Evolutionary conservation across 2,797 vertebrate species (phyloP).

Genomic region (Sebastolobus alascanus): DNA sequence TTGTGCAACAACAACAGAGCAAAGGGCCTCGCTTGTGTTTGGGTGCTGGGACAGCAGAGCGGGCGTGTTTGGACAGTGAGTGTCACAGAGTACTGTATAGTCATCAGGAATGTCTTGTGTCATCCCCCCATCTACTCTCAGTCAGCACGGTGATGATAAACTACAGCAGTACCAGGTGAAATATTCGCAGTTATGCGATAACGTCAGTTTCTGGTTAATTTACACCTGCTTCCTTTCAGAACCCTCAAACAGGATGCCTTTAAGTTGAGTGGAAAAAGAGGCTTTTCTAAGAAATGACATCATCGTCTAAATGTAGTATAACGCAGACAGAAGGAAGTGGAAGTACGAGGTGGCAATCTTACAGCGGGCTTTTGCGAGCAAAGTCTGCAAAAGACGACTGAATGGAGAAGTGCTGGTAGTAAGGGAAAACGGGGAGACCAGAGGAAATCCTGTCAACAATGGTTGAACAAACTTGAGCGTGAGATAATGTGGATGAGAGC

Average conservation of each 20-base stretch:
- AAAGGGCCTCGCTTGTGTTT: constrained; percentile 70
- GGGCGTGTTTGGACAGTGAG: constrained; percentile 71
- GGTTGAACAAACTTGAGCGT: constrained; percentile 73
- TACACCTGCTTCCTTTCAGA: constrained; percentile 3
- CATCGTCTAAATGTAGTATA: background rate
- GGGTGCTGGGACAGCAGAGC: constrained; percentile 65
- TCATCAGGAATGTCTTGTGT: constrained; percentile 71
- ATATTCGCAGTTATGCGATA: constrained; percentile 6
- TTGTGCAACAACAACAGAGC: constrained; percentile 79
- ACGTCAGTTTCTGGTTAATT: background rate
- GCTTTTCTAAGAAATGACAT: background rate
- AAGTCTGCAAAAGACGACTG: constrained; percentile 29
- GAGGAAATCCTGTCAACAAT: constrained; percentile 83
- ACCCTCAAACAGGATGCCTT: constrained; percentile 20
- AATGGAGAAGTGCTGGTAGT: constrained; percentile 47
- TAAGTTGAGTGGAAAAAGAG: background rate
- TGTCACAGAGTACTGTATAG: constrained; percentile 63
- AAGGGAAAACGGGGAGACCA: constrained; percentile 52
- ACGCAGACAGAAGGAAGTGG: constrained; percentile 17
- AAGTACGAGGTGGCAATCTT: background rate
- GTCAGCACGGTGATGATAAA: background rate
- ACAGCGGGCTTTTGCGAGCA: background rate
- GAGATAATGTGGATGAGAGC: constrained; percentile 66
- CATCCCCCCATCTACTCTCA: constrained; percentile 46
- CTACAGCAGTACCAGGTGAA: constrained; percentile 31